phyloP scores from a whole-genome alignment of 2,113 vertebrate species.

The Neomonachus schauinslandi region DNA sequence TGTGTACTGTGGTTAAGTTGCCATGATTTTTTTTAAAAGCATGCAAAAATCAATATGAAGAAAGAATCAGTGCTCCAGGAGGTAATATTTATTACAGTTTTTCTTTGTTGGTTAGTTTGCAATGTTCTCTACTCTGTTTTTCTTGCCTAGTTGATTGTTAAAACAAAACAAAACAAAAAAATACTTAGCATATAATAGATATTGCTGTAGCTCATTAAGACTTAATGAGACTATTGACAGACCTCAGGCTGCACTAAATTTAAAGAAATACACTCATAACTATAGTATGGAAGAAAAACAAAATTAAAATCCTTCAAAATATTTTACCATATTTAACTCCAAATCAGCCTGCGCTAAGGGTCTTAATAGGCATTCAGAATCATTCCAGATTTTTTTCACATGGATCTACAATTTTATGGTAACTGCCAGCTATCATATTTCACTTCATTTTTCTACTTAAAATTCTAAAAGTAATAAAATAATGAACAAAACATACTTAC shows the following conservation, averaged over 20 bases:
- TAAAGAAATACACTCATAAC: background rate
- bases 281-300: background rate
- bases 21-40: background rate
- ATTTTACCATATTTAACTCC: background rate
- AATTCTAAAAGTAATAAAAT: constrained; percentile 4
- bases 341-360: background rate
- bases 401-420: background rate
- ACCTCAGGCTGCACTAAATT: background rate
- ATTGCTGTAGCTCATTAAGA: background rate
- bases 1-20: background rate
- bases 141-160: background rate
- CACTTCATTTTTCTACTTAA: background rate
- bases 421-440: background rate
- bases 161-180: background rate
- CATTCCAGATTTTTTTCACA: background rate
- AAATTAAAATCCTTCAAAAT: background rate
- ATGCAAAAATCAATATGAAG: background rate
- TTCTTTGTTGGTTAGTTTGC: background rate
- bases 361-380: background rate
- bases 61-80: fast-evolving
- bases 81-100: background rate
- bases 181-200: background rate
- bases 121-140: background rate
- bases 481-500: background rate
- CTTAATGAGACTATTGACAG: background rate